Base-by-base conservation (phyloP, 2,797 vertebrate species). In the Geotrypetes seraphini region DNA sequence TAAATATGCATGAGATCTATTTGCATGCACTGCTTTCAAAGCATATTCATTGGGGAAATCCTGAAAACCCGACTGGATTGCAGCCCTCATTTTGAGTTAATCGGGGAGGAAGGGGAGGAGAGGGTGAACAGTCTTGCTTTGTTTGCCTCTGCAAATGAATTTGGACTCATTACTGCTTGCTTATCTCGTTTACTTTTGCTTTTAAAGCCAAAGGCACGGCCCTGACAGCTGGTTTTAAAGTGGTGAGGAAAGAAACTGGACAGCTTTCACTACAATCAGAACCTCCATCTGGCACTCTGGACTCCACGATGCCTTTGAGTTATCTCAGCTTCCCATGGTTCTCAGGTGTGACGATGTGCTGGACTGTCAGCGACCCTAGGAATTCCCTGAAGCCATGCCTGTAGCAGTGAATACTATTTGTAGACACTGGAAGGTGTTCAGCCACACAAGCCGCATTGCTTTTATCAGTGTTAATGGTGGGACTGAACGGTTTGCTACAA, bases 171-270 rank as follows among this genome's bases (percentile, higher is more conserved):
- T n/a, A n/a, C n/a, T n/a, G n/a, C n/a, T n/a, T n/a, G n/a, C n/a
- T 64, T 37, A 28, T 43, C 47, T 34, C 21, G 35, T 29, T 33
- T 50, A 10, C 34, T 42, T 53, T 38, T 36, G 53, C 31, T 47
- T 50, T 60, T 40, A 43, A 84, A 99, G 96, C 89, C 93, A 57
- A 99, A 98, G 89, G 91, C 93, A 40, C 89, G 87, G 73, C 96
- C 96, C 85, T 98, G 87, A 95, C 79, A 79, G 71, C 76, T 75
- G 87, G 68, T 69, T 60, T 56, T 42, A 54, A 65, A 78, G 25
- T 30, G 72, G 84, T 78, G 79, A 66, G 77, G 68, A 73, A 65
- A 57, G 65, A 83, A 47, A 79, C 73, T 74, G 78, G 84, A 88
- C 68, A 64, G 54, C 79, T 66, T 69, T 59, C 71, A 84, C 58